Evolutionary conservation across 2,888 invertebrate species (phyloP).

Genomic region (Melipona beecheii): DNA sequence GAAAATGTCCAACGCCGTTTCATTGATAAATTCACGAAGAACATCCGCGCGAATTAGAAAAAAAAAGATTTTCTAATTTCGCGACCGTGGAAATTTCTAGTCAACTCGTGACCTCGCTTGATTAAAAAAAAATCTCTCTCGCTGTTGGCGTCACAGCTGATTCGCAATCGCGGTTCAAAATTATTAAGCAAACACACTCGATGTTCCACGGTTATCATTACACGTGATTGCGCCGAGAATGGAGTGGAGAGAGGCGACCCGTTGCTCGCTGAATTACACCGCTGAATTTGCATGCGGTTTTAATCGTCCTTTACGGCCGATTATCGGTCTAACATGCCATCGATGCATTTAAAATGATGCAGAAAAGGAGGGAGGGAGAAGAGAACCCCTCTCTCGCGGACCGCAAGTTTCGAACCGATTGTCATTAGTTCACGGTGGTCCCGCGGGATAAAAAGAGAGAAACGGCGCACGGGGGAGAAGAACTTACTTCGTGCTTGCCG

Average conservation of each 20-base stretch:
- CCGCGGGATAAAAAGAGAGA: slow-evolving; percentile 37
- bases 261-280: background rate
- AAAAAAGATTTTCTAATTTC: background rate
- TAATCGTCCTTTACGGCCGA: slow-evolving; percentile 58
- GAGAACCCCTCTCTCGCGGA: background rate
- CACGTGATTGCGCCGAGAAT: slow-evolving; percentile 5
- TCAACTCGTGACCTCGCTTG: background rate
- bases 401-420: slow-evolving; percentile 48
- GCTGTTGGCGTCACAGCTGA: background rate
- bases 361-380: background rate
- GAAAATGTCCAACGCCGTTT: background rate
- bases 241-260: background rate
- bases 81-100: background rate
- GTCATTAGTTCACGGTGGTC: slow-evolving; percentile 59
- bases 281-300: slow-evolving; percentile 50
- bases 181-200: slow-evolving; percentile 32
- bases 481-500: slow-evolving; percentile 31
- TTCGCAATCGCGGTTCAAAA: background rate
- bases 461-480: background rate
- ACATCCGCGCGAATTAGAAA: background rate
- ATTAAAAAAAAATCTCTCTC: background rate
- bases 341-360: slow-evolving; percentile 55
- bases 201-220: slow-evolving; percentile 39
- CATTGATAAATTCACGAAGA: background rate
- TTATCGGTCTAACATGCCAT: slow-evolving; percentile 56